These are phyloP conservation scores for Leguminivora glycinivorella DNA, from an alignment of 1,140 invertebrate species.

Conservation along the genomic window DNA sequence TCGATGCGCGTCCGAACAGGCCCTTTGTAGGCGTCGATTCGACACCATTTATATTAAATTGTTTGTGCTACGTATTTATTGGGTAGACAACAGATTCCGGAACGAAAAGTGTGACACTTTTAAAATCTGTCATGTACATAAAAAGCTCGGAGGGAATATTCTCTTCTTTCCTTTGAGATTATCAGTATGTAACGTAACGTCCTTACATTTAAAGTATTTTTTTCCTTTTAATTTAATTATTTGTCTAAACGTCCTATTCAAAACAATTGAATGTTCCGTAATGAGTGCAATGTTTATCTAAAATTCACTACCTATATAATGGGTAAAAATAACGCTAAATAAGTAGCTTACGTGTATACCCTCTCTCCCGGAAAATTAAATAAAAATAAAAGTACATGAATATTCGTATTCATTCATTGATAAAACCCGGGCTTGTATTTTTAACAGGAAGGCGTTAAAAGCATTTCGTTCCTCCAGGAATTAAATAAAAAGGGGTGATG, in stretches of 20 bases:
- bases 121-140: background rate
- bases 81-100: slow-evolving; percentile 38
- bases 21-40: slow-evolving; percentile 64
- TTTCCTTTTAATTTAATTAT: no score
- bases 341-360: background rate
- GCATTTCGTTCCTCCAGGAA: background rate
- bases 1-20: slow-evolving; percentile 56
- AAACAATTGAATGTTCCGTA: background rate
- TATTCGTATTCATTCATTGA: background rate
- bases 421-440: background rate
- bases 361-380: background rate
- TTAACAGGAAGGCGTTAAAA: background rate
- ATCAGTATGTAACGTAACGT: background rate
- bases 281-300: background rate
- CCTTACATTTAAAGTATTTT: background rate
- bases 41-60: slow-evolving; percentile 62
- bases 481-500: background rate
- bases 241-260: background rate
- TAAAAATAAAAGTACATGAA: background rate
- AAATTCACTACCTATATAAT: background rate
- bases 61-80: slow-evolving; percentile 45
- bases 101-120: slow-evolving; percentile 13
- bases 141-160: no score
- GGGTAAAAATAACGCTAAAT: background rate
- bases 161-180: no score